Evolutionary conservation across 2,113 vertebrate species (phyloP).

Genomic region (Zootoca vivipara): DNA sequence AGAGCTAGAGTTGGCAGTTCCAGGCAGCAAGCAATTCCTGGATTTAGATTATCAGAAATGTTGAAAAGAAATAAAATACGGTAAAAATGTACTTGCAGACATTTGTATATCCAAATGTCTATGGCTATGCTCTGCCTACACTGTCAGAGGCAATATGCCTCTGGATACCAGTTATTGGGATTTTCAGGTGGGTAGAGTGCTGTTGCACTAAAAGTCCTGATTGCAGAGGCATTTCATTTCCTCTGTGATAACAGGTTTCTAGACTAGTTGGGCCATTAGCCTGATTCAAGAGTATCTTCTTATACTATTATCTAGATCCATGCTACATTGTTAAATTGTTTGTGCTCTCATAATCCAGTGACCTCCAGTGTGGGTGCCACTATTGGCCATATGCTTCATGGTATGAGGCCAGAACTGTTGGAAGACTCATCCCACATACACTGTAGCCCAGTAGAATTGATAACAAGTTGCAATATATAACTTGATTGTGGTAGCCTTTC

Average conservation of each 20-base stretch:
- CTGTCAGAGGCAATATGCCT: no score
- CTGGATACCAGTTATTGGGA: no score
- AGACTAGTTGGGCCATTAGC: no score
- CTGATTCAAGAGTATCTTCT: no score
- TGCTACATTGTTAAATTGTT: no score
- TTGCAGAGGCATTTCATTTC: no score
- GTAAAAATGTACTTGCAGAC: neutral
- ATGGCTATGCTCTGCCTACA: no score
- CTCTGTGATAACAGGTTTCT: no score
- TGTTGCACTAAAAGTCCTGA: no score
- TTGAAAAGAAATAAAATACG: neutral
- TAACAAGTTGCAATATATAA: neutral
- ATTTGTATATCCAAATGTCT: no score
- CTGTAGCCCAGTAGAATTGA: neutral
- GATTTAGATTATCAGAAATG: neutral
- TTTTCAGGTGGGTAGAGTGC: no score
- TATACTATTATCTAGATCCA: neutral
- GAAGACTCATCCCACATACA: neutral
- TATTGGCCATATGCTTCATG: neutral
- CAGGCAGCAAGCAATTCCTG: neutral
- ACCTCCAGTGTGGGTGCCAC: neutral
- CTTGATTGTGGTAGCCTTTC: neutral
- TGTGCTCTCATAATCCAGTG: neutral
- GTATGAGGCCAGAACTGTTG: neutral
- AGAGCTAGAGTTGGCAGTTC: neutral